Evolutionary conservation across 92 coral and sea anemone genomes (phyloP).

Genomic region (Micromussa lordhowensis): DNA sequence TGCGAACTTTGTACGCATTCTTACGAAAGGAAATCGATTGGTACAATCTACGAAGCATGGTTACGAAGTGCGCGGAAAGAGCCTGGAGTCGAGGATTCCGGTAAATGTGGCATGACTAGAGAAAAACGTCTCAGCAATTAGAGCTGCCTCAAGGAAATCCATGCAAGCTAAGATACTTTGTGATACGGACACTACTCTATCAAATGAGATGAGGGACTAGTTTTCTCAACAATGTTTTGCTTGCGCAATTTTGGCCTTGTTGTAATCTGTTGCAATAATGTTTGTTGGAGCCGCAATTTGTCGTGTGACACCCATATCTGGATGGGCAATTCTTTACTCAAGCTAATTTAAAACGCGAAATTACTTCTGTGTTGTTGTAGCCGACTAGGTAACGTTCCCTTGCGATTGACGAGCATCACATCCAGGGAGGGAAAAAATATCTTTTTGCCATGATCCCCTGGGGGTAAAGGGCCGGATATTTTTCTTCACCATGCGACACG

Average conservation of each 20-base stretch:
- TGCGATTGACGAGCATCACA: too few relatives aligned
- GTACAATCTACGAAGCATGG: conserved; percentile 67
- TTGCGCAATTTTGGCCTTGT: neutral
- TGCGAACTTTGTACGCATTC: conserved; percentile 43
- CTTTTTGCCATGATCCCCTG: too few relatives aligned
- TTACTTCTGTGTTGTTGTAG: neutral
- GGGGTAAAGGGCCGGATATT: too few relatives aligned
- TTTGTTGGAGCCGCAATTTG: neutral
- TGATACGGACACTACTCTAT: too few relatives aligned
- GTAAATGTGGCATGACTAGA: conserved; percentile 22
- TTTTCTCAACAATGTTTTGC: neutral
- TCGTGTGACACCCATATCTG: neutral
- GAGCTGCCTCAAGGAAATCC: too few relatives aligned
- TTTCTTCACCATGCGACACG: too few relatives aligned
- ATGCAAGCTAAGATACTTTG: too few relatives aligned
- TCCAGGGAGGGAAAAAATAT: too few relatives aligned
- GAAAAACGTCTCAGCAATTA: too few relatives aligned
- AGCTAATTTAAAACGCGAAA: neutral
- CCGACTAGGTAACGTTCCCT: too few relatives aligned
- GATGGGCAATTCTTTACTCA: neutral
- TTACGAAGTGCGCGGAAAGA: conserved; percentile 70
- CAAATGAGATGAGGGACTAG: too few relatives aligned
- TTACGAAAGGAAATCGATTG: conserved; percentile 60
- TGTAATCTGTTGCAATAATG: neutral
- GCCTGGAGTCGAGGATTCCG: conserved; percentile 66